Percentiles rank a stretch among this genome's conserved stretches.
These are phyloP conservation scores for Melipona quadrifasciata DNA, from an alignment of 1,140 invertebrate species.

Conservation along the genomic window DNA sequence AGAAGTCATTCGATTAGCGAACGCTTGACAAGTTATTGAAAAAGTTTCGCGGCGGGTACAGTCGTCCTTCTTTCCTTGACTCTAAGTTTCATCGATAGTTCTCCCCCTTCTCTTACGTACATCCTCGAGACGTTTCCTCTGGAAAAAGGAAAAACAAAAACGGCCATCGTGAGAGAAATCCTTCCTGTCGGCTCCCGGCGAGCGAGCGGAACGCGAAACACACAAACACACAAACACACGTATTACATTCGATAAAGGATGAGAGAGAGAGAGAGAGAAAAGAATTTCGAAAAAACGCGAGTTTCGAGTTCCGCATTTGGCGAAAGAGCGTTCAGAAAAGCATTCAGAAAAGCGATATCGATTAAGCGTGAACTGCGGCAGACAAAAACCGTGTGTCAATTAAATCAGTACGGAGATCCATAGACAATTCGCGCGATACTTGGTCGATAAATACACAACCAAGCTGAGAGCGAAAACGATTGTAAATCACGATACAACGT, in stretches of 20 bases:
- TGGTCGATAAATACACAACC: not conserved
- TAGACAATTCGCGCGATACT: not conserved
- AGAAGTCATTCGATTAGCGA: conserved; percentile 23
- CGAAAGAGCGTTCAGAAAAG: conserved; percentile 32
- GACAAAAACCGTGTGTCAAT: not conserved
- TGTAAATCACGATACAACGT: not conserved
- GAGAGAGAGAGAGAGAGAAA: no score
- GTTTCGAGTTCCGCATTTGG: conserved; percentile 51
- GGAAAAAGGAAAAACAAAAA: no score
- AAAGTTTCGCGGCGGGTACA: conserved; percentile 18
- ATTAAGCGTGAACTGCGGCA: conserved; percentile 32
- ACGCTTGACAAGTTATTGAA: conserved; percentile 35
- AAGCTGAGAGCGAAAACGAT: not conserved
- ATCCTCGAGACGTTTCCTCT: no score
- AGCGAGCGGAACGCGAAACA: conserved; percentile 42
- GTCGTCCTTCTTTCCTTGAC: conserved; percentile 42
- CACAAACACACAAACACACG: not conserved
- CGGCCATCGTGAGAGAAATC: conserved; percentile 53
- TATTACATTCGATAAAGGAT: no score
- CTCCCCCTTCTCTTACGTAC: no score
- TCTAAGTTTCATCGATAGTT: conserved; percentile 55
- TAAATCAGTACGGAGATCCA: not conserved
- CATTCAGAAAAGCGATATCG: not conserved
- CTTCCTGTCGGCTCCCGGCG: not conserved
- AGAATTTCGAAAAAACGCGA: not conserved